Evolutionary conservation across 2,113 vertebrate species (phyloP).

Genomic region (Heterocephalus glaber): DNA sequence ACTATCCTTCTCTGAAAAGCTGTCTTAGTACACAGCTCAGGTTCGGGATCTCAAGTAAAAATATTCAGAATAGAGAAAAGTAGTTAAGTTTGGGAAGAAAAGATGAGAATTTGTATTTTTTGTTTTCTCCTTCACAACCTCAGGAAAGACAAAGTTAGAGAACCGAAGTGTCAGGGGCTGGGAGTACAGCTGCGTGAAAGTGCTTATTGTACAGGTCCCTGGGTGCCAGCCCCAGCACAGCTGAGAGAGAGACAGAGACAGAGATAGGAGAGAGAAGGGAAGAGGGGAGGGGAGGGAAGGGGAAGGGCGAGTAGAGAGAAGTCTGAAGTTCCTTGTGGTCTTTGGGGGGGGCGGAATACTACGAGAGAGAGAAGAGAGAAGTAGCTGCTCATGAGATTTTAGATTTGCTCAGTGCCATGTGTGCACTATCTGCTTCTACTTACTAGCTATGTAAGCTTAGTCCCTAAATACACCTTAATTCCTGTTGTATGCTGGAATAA

Average conservation of each 20-base stretch:
- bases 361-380: neutral
- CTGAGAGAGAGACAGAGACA: neutral
- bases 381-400: slow-evolving; percentile 77
- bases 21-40: neutral
- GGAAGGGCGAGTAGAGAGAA: no score
- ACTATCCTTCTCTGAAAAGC: neutral
- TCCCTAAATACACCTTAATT: neutral
- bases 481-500: neutral
- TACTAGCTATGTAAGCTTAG: neutral
- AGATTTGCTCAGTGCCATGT: slow-evolving; percentile 86
- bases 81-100: neutral
- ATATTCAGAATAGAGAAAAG: neutral
- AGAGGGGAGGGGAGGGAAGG: no score
- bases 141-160: neutral
- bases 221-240: neutral
- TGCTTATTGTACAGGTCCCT: neutral
- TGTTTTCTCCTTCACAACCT: neutral
- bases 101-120: neutral
- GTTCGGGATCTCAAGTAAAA: neutral
- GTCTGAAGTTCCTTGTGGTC: neutral
- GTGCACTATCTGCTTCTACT: slow-evolving; percentile 88
- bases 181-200: no score
- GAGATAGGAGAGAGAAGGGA: neutral
- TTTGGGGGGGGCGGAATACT: neutral
- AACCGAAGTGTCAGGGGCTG: neutral